Evolutionary conservation across 30 jellyfish, hydroid and myxozoan species (phyloP).

Genomic region (Nemopilema nomurai): DNA sequence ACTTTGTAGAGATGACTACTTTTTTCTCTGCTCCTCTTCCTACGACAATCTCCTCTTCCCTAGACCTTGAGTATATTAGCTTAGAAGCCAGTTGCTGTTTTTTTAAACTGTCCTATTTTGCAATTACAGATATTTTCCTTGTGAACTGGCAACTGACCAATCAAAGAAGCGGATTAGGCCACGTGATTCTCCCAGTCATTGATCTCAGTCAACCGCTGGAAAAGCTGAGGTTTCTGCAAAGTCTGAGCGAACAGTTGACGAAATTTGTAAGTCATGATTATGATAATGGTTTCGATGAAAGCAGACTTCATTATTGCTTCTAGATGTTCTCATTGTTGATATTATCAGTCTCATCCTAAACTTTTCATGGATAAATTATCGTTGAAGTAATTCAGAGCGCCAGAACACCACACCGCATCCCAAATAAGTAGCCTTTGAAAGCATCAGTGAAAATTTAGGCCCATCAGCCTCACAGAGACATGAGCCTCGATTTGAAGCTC

Average conservation of each 20-base stretch:
- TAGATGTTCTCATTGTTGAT: not conserved
- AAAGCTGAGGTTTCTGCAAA: not conserved
- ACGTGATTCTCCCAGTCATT: constrained; percentile 6
- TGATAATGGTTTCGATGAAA: not conserved
- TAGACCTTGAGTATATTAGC: not conserved
- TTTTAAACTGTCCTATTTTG: not conserved
- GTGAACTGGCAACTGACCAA: not conserved
- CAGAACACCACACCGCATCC: too few species aligned
- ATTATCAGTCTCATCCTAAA: not conserved
- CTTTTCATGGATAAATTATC: too few species aligned
- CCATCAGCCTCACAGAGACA: too few species aligned
- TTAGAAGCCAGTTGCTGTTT: not conserved
- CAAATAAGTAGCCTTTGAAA: too few species aligned
- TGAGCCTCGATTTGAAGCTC: not conserved
- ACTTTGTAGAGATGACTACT: too few species aligned
- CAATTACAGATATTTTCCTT: not conserved
- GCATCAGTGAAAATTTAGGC: too few species aligned
- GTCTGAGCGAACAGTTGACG: not conserved
- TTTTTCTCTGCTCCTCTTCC: too few species aligned
- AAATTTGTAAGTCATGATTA: constrained; percentile 2
- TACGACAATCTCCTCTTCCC: not conserved
- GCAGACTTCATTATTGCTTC: not conserved
- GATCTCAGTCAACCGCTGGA: constrained; percentile 1
- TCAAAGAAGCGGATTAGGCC: constrained; percentile 18
- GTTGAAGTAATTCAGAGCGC: too few species aligned